Percentiles rank a stretch among this genome's conserved stretches.
These are phyloP conservation scores for Drosophila tripunctata DNA, from an alignment of 2,888 invertebrate genomes.

Conservation along the genomic window DNA sequence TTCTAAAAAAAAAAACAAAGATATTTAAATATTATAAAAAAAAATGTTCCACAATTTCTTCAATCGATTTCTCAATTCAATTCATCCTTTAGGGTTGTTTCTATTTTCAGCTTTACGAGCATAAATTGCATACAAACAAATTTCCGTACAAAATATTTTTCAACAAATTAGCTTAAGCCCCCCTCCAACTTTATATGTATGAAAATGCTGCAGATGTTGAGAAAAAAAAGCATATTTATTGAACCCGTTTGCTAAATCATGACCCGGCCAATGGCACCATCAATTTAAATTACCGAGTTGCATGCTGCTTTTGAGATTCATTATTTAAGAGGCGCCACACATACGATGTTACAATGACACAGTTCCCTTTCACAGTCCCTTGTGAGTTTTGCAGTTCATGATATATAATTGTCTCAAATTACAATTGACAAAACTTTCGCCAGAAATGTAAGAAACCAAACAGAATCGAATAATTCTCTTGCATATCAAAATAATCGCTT, in stretches of 20 bases:
- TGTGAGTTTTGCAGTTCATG: constrained; percentile 33
- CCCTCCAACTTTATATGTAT: no score
- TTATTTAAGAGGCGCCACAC: constrained; percentile 61
- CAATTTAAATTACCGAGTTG: constrained; percentile 35
- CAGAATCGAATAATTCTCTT: constrained; percentile 15
- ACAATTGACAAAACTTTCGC: constrained; percentile 56
- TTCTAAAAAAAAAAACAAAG: no score
- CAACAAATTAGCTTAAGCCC: constrained; percentile 20
- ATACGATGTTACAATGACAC: constrained; percentile 49
- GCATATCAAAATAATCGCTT: constrained; percentile 22
- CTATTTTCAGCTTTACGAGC: background rate
- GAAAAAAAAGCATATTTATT: constrained; percentile 33
- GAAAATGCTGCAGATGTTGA: constrained; percentile 47
- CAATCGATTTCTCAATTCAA: no score
- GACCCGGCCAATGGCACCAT: constrained; percentile 17
- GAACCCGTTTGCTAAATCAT: constrained; percentile 40
- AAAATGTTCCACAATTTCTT: no score
- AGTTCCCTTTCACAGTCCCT: constrained; percentile 40
- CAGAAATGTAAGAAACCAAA: constrained; percentile 3
- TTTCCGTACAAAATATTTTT: constrained; percentile 29
- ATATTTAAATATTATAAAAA: no score
- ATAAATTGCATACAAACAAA: constrained; percentile 24
- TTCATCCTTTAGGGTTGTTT: background rate
- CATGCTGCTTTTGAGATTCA: constrained; percentile 45
- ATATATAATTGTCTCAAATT: constrained; percentile 64